Base-by-base conservation (phyloP, 1,140 invertebrate genomes). In the Gonioctena quinquepunctata region DNA sequence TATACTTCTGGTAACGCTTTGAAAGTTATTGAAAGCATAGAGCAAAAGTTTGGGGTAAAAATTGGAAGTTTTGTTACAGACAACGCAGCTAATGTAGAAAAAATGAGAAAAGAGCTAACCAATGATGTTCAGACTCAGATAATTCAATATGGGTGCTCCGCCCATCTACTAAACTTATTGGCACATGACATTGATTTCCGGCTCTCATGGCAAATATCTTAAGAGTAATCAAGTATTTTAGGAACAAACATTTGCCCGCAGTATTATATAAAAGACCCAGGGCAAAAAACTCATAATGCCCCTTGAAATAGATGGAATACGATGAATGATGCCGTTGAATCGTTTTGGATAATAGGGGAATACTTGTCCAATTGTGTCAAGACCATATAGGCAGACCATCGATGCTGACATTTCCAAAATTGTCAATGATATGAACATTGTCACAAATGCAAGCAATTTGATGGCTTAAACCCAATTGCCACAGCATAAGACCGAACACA, bases 401-500 rank as follows among this genome's bases (percentile, higher is more conserved):
- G 25, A 48, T 21, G 11, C 16, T 63, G 61, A 63, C 25, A 63
- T 63, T 19, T 33, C 16, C 16, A 63, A 63, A 63, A 63, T 63
- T 63, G 5, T 49, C 6, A 63, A 63, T 42, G 61, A 63, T 42
- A 16, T n/a, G n/a, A 25, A 63, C 18, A 27, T 63, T 8, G 21
- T 27, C 28, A 19, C 42, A 21, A 63, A 63, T 21, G 8, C n/a
- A 16, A 27, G 16, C 21, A 13, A 63, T 19, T 54, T 54, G 21
- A 7, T 54, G 18, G 18, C 11, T n/a, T 2, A 22, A 18, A 11
- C 18, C 50, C 50, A 5, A 54, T 21, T 54, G 27, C 61, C 11
- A 21, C 13, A 21, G 61, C 27, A 16, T 27, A 18, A 4, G 61
- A 63, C n/a, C 3, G 61, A 28, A 19, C 42, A 8, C 61, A 63